Evolutionary conservation across 2,797 vertebrate species (phyloP), one percentile per base, ranked within the genome.

Genomic region (Sebastes oblongus): DNA sequence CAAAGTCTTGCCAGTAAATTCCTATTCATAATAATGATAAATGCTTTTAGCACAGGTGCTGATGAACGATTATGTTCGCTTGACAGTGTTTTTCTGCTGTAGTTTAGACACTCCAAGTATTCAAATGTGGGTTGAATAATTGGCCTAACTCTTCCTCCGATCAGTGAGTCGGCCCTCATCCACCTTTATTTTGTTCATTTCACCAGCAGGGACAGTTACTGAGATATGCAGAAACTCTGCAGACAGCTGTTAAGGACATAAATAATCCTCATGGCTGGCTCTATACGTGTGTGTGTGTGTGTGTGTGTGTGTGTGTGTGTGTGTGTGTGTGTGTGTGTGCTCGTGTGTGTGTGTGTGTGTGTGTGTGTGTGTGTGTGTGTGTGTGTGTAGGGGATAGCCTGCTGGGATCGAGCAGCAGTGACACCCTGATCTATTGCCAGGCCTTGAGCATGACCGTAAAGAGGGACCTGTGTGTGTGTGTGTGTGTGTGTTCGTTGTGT

Each of bases 241-340:
- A 81, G 74, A 86, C 88, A 90, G 85, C 75, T 91, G 89, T 59
- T 83, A 76, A 84, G 67, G 78, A 86, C 83, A 88, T 89, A 82
- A 83, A 81, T 67, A 73, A 77, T 73, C 69, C 64, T 76, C 66
- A 30, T 32, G 24, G 76, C 46, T 50, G 46, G 18, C 42, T 50
- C 14, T 50, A 16, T 39, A 22, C n/a, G 58, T 39, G 50, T 64
- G 24, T 25, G 46, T 60, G 46, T 78, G 27, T 42, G 34, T 4
- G 34, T 13, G 24, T 42, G 69, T 13, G 36, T 56, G 46, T 59
- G 62, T 25, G 46, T 29, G 20, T 32, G 24, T n/a, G 39, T 42
- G 39, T 60, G 46, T 78, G 27, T 42, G 34, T 12, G 34, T 36
- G 24, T 42, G 36, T 56, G 46, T 59, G 62, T 25, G 46, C n/a